Evolutionary conservation across 1,140 invertebrate species (phyloP), one percentile per base, ranked within the genome.

Genomic region (Aphidius gifuensis): DNA sequence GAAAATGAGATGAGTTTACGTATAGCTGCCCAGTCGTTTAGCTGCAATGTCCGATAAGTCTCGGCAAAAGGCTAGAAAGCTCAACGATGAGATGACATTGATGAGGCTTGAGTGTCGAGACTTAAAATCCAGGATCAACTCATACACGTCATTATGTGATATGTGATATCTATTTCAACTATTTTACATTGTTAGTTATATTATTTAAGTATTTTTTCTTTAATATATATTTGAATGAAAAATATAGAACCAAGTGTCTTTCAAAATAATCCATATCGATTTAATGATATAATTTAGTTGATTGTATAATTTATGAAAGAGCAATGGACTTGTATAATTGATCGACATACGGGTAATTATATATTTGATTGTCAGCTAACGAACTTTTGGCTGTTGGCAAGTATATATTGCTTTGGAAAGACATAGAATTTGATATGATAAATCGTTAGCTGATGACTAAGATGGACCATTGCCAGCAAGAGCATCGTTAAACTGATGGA

Each of bases 121-220:
- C 76, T 79, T 80, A 78, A 78, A 78, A 70, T 70, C 73, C 63
- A 61, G 73, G 79, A 75, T 80, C 76, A 80, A 78, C 77, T 76
- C 71, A 80, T 79, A 77, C 1, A 32, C 76, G 78, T 80, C 79
- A 75, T 74, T 80, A 76, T 67, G 70, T 75, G 75, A 78, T 77
- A 72, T 74, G 75, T 32, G 23, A 32, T 32, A 32, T n/a, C n/a
- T n/a, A n/a, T n/a, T n/a, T n/a, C 23, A 32, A 32, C 2, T 32
- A 32, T 32, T 32, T 32, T 32, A 32, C 4, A 32, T 4, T 1
- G 2, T 32, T 32, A 16, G 16, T 32, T 32, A 32, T 32, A 32
- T 16, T 16, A 16, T 16, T 16, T 0, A 16, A 16, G 0, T 16
- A 16, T 1, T 16, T 16, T 16, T 16, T 16, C 1, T 16, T 16